Conservation (phyloP, 2,113 vertebrate species). For the Planiliza haematocheilus region DNA sequence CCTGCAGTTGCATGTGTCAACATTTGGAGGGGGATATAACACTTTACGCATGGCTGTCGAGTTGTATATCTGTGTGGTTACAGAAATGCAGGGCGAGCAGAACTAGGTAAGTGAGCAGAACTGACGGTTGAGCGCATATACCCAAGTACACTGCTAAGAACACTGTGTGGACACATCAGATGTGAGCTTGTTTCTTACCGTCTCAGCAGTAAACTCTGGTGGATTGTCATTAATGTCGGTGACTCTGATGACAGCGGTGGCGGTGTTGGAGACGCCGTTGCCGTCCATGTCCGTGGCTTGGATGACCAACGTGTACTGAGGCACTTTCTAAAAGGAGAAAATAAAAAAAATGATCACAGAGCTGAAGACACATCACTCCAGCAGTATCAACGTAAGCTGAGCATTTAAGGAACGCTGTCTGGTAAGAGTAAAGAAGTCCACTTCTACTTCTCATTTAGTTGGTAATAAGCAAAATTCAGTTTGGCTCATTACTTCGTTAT, state of each 20-base stretch:
- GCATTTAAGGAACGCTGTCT: conserved; percentile 13
- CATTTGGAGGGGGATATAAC: conserved; percentile 70
- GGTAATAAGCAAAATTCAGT: conserved; percentile 64
- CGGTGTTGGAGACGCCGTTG: conserved; percentile 98
- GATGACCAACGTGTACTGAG: conserved; percentile 98
- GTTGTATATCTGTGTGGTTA: conserved; percentile 60
- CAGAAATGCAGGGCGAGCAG: conserved; percentile 68
- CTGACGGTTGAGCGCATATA: conserved; percentile 47
- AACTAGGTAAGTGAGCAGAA: conserved; percentile 60
- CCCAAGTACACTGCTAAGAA: conserved; percentile 31
- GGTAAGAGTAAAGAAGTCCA: conserved; percentile 69
- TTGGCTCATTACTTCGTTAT: conserved; percentile 66
- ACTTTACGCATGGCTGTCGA: conserved; percentile 63
- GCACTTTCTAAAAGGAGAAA: conserved; percentile 89
- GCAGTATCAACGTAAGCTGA: not conserved
- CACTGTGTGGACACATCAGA: conserved; percentile 13
- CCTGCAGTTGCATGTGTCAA: conserved; percentile 73
- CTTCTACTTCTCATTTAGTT: conserved; percentile 66
- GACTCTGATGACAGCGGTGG: conserved; percentile 94
- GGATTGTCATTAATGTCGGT: conserved; percentile 98
- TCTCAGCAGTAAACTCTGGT: conserved; percentile 95
- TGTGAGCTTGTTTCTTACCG: conserved; percentile 84
- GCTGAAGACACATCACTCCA: conserved; percentile 7
- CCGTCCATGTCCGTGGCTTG: conserved; percentile 99
- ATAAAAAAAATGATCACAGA: conserved; percentile 44